phyloP scores from a whole-genome alignment of 2,888 invertebrate species.

The Coelopa pilipes region DNA sequence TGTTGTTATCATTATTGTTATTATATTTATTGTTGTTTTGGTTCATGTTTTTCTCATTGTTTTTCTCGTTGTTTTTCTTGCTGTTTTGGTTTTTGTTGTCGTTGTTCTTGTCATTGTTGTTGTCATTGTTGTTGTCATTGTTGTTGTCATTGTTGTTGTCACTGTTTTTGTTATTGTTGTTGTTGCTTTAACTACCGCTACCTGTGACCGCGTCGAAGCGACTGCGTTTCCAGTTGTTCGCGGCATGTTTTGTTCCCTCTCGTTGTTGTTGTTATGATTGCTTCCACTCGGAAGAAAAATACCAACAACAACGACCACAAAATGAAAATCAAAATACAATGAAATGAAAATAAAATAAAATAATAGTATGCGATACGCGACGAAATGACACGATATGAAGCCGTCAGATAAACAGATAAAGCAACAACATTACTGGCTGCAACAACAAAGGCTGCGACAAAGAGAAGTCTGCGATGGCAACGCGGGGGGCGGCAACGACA shows the following conservation, averaged over 20 bases:
- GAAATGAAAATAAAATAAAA: constrained; percentile 3
- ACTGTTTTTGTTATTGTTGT: neutral
- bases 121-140: neutral
- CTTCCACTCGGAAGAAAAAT: constrained; percentile 10
- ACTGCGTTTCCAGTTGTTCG: neutral
- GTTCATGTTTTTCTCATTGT: neutral
- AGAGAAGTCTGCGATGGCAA: neutral
- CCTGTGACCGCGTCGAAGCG: constrained; percentile 3
- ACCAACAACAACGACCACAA: too few relatives aligned
- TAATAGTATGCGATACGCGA: too few relatives aligned
- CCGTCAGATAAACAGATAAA: neutral
- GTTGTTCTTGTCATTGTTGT: neutral
- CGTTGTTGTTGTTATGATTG: constrained; percentile 33
- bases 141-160: constrained; percentile 11
- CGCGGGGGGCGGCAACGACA: too few relatives aligned
- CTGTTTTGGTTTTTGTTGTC: constrained; percentile 3
- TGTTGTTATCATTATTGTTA: neutral
- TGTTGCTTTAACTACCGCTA: constrained; percentile 18
- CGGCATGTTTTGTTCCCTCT: neutral
- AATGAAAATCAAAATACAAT: constrained; percentile 1
- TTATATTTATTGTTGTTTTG: neutral
- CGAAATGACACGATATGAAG: too few relatives aligned
- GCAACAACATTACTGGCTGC: constrained; percentile 9
- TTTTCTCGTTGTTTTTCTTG: neutral
- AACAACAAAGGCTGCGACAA: constrained; percentile 4